Evolutionary conservation across 53 echinoderm and acorn worm genomes (phyloP).

Genomic region (Luidia sarsii): DNA sequence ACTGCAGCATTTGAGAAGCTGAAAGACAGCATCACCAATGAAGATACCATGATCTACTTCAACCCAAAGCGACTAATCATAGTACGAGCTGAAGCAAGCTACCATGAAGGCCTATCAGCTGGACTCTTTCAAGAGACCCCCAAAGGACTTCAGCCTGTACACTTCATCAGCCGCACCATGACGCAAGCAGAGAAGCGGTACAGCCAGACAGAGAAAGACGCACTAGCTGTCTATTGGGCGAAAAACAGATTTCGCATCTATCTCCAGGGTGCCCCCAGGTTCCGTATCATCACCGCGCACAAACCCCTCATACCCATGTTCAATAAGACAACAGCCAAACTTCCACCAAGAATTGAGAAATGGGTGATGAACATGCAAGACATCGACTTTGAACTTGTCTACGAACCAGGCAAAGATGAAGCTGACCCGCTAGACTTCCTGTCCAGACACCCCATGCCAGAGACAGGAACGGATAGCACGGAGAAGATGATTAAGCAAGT

Average conservation of each 20-base stretch:
- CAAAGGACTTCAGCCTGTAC: too few species aligned
- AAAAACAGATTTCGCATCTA: constrained; percentile 51
- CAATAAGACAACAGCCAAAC: constrained; percentile 42
- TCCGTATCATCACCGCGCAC: constrained; percentile 59
- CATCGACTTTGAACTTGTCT: constrained; percentile 52
- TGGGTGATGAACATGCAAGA: constrained; percentile 61
- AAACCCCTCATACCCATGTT: constrained; percentile 59
- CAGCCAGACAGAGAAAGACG: constrained; percentile 52
- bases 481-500: constrained; percentile 52
- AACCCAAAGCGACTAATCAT: constrained; percentile 34
- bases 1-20: too few species aligned
- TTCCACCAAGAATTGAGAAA: constrained; percentile 56
- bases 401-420: constrained; percentile 51
- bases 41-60: constrained; percentile 46
- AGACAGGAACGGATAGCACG: constrained; percentile 38
- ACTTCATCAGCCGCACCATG: constrained; percentile 57
- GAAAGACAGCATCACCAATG: too few species aligned
- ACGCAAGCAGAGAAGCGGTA: constrained; percentile 56
- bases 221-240: constrained; percentile 44
- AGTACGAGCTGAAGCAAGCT: too few species aligned
- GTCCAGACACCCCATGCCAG: constrained; percentile 57
- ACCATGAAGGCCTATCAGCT: too few species aligned
- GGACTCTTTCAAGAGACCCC: too few species aligned
- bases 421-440: constrained; percentile 55
- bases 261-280: constrained; percentile 53